These are phyloP conservation scores for Mythimna pallens DNA, from an alignment of 2,888 invertebrate species.

Conservation along the genomic window DNA sequence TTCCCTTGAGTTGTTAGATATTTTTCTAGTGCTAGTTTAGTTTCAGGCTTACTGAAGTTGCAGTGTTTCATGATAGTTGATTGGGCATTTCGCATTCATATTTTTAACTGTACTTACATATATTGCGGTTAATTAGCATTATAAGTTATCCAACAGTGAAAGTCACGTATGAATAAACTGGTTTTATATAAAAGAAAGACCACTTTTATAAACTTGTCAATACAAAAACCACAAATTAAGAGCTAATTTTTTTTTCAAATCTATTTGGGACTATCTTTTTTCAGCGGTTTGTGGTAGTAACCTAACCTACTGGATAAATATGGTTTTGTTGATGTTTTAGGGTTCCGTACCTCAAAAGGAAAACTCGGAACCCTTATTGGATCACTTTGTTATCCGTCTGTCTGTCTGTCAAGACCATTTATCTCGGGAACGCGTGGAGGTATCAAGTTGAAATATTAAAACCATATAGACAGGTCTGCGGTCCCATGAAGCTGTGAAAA, in stretches of 20 bases:
- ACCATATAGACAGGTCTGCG: too few species aligned
- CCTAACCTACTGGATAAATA: too few species aligned
- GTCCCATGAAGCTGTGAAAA: too few species aligned
- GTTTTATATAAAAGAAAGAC: slow-evolving; percentile 1
- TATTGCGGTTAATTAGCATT: not conserved
- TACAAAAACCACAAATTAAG: not conserved
- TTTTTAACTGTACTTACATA: not conserved
- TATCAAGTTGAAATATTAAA: too few species aligned
- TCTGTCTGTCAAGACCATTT: too few species aligned
- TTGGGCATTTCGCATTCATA: not conserved
- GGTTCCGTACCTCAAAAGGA: too few species aligned
- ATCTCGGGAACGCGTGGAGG: too few species aligned
- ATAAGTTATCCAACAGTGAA: not conserved
- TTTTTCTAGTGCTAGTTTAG: too few species aligned
- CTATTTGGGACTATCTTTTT: not conserved
- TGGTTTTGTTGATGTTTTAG: too few species aligned
- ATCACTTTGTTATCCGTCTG: too few species aligned
- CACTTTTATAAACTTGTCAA: not conserved
- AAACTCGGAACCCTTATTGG: too few species aligned
- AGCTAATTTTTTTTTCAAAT: not conserved
- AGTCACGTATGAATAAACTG: slow-evolving; percentile 4
- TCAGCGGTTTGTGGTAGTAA: not conserved
- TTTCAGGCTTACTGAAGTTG: not conserved
- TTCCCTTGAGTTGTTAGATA: too few species aligned
- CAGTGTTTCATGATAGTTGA: not conserved